Evolutionary conservation across 2,888 invertebrate species (phyloP).

Genomic region (Strigamia maritima): DNA sequence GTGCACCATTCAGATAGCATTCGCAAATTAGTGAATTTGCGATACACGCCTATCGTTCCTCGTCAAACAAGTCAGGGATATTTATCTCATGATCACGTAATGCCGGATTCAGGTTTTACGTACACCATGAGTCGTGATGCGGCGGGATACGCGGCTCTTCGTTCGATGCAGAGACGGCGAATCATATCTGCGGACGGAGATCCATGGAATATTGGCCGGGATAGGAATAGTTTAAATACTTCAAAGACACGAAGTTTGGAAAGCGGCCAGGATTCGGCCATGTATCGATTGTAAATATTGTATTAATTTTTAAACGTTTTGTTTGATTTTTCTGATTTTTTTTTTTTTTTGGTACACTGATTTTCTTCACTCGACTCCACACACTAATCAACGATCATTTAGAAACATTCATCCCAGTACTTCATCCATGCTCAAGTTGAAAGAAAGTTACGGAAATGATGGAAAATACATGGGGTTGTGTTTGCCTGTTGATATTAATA

Average conservation of each 20-base stretch:
- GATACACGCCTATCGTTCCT: slow-evolving; percentile 49
- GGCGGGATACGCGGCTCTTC: slow-evolving; percentile 51
- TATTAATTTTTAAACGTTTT: background rate
- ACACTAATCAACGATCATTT: background rate
- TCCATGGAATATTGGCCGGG: slow-evolving; percentile 37
- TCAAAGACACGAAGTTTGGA: slow-evolving; percentile 44
- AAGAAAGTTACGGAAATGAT: slow-evolving; percentile 37
- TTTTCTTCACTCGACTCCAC: background rate
- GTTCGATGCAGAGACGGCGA: slow-evolving; percentile 50
- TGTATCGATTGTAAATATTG: background rate
- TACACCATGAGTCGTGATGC: slow-evolving; percentile 51
- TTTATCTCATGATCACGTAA: background rate
- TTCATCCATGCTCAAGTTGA: background rate
- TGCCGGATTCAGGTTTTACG: slow-evolving; percentile 26
- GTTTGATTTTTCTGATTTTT: background rate
- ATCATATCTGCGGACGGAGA: slow-evolving; percentile 43
- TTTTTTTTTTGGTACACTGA: background rate
- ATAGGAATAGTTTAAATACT: slow-evolving; percentile 38
- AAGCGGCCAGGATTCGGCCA: background rate
- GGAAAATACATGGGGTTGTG: slow-evolving; percentile 67
- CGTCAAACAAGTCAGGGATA: background rate
- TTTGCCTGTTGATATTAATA: slow-evolving; percentile 65
- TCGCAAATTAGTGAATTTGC: slow-evolving; percentile 49
- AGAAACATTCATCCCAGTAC: background rate
- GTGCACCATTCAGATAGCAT: slow-evolving; percentile 50